phyloP scores from a whole-genome alignment of 2,113 vertebrate species.

The Columba livia region DNA sequence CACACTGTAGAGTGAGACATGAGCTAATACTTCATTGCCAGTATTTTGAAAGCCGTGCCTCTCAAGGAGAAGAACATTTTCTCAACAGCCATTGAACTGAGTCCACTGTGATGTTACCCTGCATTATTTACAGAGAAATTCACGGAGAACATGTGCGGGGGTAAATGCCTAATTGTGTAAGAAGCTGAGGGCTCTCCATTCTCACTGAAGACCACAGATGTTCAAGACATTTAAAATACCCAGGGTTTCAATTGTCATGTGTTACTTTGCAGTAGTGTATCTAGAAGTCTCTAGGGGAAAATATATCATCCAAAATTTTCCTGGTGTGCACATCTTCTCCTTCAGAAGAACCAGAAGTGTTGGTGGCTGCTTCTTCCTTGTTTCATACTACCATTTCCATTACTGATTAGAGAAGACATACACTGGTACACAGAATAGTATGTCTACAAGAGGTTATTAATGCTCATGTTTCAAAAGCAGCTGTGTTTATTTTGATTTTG shows the following conservation, averaged over 20 bases:
- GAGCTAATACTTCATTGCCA: not conserved
- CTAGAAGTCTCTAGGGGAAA: not conserved
- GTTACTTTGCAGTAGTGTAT: not conserved
- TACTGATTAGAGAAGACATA: not conserved
- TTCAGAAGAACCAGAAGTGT: not conserved
- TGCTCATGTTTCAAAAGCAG: not conserved
- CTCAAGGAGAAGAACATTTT: not conserved
- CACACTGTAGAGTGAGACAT: not conserved
- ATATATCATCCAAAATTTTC: not conserved
- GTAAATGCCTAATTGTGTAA: fast-evolving
- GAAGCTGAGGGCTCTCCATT: not conserved
- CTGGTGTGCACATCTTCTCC: not conserved
- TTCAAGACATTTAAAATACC: not conserved
- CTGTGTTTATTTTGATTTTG: not conserved
- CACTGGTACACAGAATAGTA: not conserved
- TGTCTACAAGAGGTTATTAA: not conserved
- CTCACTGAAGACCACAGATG: not conserved
- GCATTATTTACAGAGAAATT: not conserved
- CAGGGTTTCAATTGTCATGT: not conserved
- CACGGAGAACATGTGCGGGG: fast-evolving
- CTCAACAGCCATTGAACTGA: not conserved
- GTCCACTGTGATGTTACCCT: not conserved
- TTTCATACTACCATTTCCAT: not conserved
- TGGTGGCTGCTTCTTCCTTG: not conserved
- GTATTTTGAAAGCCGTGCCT: not conserved